Percentiles rank a stretch among this genome's conserved stretches.
Evolutionary conservation across 2,888 invertebrate genomes (phyloP).

Genomic region (Lomographa bimaculata): DNA sequence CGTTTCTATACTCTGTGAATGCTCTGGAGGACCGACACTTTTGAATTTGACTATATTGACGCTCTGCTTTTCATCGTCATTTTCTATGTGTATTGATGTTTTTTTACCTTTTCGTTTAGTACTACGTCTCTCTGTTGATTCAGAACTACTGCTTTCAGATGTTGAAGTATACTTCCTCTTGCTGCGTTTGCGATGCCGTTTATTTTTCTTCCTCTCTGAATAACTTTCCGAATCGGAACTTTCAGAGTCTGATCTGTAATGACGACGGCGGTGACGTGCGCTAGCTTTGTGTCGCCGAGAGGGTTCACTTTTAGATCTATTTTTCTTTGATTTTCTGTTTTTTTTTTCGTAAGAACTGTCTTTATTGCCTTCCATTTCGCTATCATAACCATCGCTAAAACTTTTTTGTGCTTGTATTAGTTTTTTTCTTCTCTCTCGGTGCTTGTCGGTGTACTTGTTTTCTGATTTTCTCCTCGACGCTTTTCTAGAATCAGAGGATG

Average conservation of each 20-base stretch:
- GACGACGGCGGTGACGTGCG: slow-evolving; percentile 52
- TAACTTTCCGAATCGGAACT: slow-evolving; percentile 64
- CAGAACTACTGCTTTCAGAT: slow-evolving; percentile 72
- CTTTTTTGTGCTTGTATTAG: slow-evolving; percentile 67
- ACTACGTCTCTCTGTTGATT: slow-evolving; percentile 66
- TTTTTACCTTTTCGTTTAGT: slow-evolving; percentile 74
- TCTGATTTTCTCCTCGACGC: slow-evolving; percentile 48
- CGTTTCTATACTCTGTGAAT: slow-evolving; percentile 40
- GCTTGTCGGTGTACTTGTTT: slow-evolving; percentile 54
- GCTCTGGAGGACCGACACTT: slow-evolving; percentile 47
- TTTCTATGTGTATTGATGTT: slow-evolving; percentile 74
- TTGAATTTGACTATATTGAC: slow-evolving; percentile 76
- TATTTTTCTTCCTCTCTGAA: slow-evolving; percentile 67
- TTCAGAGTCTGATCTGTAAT: slow-evolving; percentile 60
- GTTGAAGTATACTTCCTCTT: slow-evolving; percentile 69
- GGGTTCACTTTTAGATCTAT: slow-evolving; percentile 77
- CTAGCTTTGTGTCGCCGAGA: slow-evolving; percentile 60
- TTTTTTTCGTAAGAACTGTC: slow-evolving; percentile 49
- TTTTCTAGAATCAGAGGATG: slow-evolving; percentile 73
- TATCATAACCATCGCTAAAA: slow-evolving; percentile 80
- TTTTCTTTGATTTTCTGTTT: slow-evolving; percentile 58
- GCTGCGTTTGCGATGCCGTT: slow-evolving; percentile 65
- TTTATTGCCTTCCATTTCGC: slow-evolving; percentile 60
- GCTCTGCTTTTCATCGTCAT: slow-evolving; percentile 71
- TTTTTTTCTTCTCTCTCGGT: slow-evolving; percentile 63